Evolutionary conservation across 2,797 vertebrate species (phyloP).

Genomic region (Muraenolepis orangiensis): DNA sequence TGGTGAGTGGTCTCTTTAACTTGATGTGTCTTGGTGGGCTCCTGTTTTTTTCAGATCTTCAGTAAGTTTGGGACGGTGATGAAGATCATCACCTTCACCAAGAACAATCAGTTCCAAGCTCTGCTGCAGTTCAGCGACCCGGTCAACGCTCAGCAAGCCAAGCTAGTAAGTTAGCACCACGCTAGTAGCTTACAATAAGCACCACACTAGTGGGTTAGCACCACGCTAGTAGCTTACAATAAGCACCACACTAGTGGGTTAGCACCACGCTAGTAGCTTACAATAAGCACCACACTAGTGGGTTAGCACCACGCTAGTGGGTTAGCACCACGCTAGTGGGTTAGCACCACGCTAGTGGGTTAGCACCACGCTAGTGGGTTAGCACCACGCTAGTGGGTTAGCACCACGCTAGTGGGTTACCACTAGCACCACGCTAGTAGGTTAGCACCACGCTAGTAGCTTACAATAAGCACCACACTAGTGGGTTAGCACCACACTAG

Average conservation of each 20-base stretch:
- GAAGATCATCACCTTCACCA: slow-evolving; percentile 99
- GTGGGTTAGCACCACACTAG: too few relatives aligned
- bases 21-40: background rate
- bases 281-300: background rate
- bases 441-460: too few relatives aligned
- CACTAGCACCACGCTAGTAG: too few relatives aligned
- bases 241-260: background rate
- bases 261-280: background rate
- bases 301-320: background rate
- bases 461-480: too few relatives aligned
- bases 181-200: background rate
- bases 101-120: slow-evolving; percentile 99
- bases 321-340: background rate
- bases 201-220: background rate
- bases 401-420: too few relatives aligned
- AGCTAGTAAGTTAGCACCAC: slow-evolving; percentile 79
- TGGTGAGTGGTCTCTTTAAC: background rate
- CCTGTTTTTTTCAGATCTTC: slow-evolving; percentile 82
- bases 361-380: background rate
- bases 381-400: too few relatives aligned
- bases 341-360: background rate
- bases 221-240: background rate
- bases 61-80: slow-evolving; percentile 97
- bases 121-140: slow-evolving; percentile 96
- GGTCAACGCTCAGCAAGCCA: slow-evolving; percentile 95